Conservation (phyloP, 2,797 vertebrate genomes). For the Ctenochaetus hawaiiensis region DNA sequence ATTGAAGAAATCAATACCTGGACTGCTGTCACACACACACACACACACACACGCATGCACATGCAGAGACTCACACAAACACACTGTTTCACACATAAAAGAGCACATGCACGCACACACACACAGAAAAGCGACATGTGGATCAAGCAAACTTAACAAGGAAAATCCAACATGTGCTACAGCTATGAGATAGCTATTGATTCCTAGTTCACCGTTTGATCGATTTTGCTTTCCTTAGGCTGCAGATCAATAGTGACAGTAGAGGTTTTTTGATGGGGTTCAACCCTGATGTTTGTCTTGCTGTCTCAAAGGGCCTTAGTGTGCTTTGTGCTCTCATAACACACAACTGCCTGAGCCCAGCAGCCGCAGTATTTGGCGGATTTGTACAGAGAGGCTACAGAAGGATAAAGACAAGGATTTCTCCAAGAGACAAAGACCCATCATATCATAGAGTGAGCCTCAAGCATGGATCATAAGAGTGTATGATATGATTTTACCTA, state of each 20-base stretch:
- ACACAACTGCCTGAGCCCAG: constrained; percentile 67
- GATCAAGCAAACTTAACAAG: constrained; percentile 75
- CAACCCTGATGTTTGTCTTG: constrained; percentile 83
- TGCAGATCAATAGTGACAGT: constrained; percentile 79
- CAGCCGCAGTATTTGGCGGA: constrained; percentile 56
- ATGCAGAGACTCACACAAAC: constrained; percentile 39
- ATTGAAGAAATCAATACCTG: constrained; percentile 69
- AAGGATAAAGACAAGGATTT: constrained; percentile 66
- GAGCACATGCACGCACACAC: constrained; percentile 16
- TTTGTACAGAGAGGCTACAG: constrained; percentile 62
- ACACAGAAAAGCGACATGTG: constrained; percentile 54
- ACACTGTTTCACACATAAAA: constrained; percentile 8
- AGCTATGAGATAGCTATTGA: constrained; percentile 83
- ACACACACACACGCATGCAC: constrained; percentile 36
- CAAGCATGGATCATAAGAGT: constrained; percentile 54
- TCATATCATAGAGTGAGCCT: constrained; percentile 47
- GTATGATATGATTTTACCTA: constrained; percentile 60
- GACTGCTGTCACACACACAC: constrained; percentile 52
- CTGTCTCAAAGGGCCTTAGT: constrained; percentile 78
- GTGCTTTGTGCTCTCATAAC: constrained; percentile 81
- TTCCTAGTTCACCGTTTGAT: constrained; percentile 80
- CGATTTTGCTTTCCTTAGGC: constrained; percentile 79
- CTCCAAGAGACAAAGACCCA: constrained; percentile 60
- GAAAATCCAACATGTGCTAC: constrained; percentile 76
- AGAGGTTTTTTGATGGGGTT: constrained; percentile 82